Evolutionary conservation across 2,797 vertebrate species (phyloP).

Genomic region (Darevskia nairensis): DNA sequence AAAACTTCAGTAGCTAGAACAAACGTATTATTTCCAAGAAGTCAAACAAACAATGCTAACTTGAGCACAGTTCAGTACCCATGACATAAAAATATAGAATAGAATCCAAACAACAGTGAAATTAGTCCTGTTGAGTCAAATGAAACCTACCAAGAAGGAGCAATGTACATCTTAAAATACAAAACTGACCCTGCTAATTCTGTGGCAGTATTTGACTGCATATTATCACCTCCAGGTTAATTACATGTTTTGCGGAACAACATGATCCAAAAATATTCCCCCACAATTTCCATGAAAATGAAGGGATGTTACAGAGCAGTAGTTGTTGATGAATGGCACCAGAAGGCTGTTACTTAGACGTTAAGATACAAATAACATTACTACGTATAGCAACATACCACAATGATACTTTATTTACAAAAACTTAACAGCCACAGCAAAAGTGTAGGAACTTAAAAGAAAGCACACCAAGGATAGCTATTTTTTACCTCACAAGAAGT

Average conservation of each 20-base stretch:
- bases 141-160: too few species aligned
- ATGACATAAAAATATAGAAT: not conserved
- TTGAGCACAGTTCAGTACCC: too few species aligned
- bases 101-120: not conserved
- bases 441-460: not conserved
- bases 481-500: not conserved
- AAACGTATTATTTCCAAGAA: too few species aligned
- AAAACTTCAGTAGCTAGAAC: too few species aligned
- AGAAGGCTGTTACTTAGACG: too few species aligned
- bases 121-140: not conserved
- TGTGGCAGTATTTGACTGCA: not conserved
- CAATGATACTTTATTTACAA: not conserved
- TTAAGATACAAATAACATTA: too few species aligned
- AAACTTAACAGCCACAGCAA: too few species aligned
- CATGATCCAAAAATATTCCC: not conserved
- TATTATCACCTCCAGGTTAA: not conserved
- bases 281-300: not conserved
- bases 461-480: too few species aligned
- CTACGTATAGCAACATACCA: not conserved
- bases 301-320: not conserved
- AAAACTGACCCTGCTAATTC: not conserved
- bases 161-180: not conserved
- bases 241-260: not conserved
- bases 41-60: too few species aligned
- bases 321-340: not conserved